Evolutionary conservation across 2,888 invertebrate species (phyloP).

Genomic region (Macrostomum cliftonense): DNA sequence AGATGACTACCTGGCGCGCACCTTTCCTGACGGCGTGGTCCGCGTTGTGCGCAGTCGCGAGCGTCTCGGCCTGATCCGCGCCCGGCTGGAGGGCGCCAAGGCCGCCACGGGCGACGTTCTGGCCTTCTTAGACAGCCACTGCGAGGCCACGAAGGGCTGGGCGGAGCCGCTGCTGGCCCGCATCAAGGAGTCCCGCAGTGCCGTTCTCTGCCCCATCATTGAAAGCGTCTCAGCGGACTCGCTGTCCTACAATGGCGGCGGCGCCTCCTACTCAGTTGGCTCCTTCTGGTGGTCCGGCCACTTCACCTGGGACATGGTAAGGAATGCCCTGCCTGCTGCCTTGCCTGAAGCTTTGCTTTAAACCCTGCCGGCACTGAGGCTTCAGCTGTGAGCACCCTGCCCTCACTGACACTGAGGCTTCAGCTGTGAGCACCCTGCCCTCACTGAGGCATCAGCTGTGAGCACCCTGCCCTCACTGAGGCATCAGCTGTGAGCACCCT

Average conservation of each 20-base stretch:
- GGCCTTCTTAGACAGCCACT: constrained; percentile 37
- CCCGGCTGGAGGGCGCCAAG: constrained; percentile 67
- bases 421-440: no score
- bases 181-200: constrained; percentile 57
- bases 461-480: no score
- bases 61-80: constrained; percentile 69
- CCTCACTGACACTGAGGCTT: no score
- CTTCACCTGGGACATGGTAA: constrained; percentile 54
- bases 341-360: no score
- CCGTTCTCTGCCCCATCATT: constrained; percentile 76
- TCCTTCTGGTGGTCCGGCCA: constrained; percentile 50
- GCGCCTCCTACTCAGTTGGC: constrained; percentile 18
- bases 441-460: no score
- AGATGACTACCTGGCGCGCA: constrained; percentile 45
- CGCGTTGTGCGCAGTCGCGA: constrained; percentile 54
- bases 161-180: constrained; percentile 68
- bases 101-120: constrained; percentile 45
- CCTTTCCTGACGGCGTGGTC: constrained; percentile 43
- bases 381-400: no score
- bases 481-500: no score
- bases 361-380: no score
- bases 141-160: constrained; percentile 38
- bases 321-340: no score
- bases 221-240: constrained; percentile 61
- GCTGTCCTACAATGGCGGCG: constrained; percentile 42